Evolutionary conservation across 2,113 vertebrate species (phyloP).

Genomic region (Podiceps cristatus): DNA sequence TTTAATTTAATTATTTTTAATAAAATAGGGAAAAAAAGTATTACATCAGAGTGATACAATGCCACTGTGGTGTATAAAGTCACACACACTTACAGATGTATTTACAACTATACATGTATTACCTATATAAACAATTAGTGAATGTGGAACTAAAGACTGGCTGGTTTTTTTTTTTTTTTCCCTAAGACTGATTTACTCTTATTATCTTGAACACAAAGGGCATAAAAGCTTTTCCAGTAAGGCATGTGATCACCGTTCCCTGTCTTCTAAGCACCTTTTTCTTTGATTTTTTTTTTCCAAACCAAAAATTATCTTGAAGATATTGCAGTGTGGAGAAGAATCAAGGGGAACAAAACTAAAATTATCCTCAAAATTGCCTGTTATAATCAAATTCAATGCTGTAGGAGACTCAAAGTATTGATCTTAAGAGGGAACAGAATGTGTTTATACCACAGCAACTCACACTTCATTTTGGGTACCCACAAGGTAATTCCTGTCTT

Average conservation of each 20-base stretch:
- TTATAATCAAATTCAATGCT: background rate
- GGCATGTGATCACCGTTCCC: background rate
- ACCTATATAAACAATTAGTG: background rate
- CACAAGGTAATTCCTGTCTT: background rate
- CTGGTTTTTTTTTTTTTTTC: background rate
- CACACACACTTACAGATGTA: background rate
- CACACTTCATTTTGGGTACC: background rate
- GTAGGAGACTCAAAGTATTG: background rate
- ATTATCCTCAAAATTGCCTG: background rate
- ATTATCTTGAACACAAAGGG: background rate
- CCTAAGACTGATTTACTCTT: background rate
- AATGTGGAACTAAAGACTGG: background rate
- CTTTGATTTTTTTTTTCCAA: background rate
- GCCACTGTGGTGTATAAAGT: background rate
- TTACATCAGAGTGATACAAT: background rate
- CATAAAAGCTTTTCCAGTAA: background rate
- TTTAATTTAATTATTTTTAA: background rate
- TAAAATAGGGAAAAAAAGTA: background rate
- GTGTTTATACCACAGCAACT: background rate
- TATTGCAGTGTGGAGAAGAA: background rate
- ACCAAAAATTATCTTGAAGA: background rate
- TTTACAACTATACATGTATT: background rate
- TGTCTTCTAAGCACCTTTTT: background rate
- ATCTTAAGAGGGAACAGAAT: background rate
- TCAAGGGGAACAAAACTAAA: background rate